Evolutionary conservation across 2,797 vertebrate genomes (phyloP).

Genomic region (Bovichtus variegatus): DNA sequence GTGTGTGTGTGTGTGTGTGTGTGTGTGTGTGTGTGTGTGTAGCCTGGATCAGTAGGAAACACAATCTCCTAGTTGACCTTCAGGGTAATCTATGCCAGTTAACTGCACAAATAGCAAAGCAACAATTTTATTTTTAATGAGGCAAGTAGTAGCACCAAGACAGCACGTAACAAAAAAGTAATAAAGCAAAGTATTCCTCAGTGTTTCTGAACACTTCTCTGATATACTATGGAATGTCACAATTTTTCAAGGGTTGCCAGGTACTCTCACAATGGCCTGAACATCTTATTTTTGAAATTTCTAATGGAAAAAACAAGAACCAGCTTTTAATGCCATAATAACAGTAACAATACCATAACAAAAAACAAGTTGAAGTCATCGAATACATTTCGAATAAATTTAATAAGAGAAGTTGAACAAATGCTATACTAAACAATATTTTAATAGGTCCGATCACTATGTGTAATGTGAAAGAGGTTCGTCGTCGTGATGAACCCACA

Average conservation of each 20-base stretch:
- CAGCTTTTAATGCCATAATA: no score
- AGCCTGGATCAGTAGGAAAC: constrained; percentile 30
- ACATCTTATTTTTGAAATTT: no score
- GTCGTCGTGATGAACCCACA: no score
- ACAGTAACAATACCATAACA: no score
- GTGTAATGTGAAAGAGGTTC: neutral
- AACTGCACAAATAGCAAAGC: constrained; percentile 43
- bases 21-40: constrained; percentile 5
- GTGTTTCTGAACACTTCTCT: constrained; percentile 16
- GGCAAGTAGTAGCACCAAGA: constrained; percentile 11
- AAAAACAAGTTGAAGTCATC: no score
- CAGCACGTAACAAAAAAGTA: constrained; percentile 39
- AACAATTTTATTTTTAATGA: constrained; percentile 60
- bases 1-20: neutral
- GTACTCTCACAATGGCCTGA: neutral
- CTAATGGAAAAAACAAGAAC: no score
- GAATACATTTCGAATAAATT: no score
- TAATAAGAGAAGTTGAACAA: no score
- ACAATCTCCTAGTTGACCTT: constrained; percentile 48
- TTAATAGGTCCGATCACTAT: neutral
- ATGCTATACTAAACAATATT: no score
- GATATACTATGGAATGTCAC: constrained; percentile 3
- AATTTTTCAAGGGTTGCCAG: neutral
- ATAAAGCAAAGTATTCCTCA: constrained; percentile 37
- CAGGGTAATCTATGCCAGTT: constrained; percentile 38